Percentiles rank a stretch among this genome's conserved stretches.
Conservation (phyloP, 2,797 vertebrate genomes). For the Sorex maritimensis region DNA sequence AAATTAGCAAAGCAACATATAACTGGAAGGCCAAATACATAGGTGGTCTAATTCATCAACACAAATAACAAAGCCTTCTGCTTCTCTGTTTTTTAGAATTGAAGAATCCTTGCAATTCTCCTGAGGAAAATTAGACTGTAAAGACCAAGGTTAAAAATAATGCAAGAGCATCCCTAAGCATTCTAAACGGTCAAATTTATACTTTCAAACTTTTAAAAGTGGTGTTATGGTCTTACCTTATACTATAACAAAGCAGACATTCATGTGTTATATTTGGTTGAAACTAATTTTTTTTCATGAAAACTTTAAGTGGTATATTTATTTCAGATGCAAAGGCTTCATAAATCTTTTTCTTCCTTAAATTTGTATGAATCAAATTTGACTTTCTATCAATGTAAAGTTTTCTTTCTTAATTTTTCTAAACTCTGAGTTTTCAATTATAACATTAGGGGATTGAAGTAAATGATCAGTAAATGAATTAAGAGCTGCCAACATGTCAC, state of each 20-base stretch:
- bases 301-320: conserved; percentile 54
- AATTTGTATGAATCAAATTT: conserved; percentile 23
- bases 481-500: conserved; percentile 51
- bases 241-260: conserved; percentile 40
- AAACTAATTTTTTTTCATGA: neutral
- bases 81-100: conserved; percentile 51
- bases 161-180: conserved; percentile 61
- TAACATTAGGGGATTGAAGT: conserved; percentile 32
- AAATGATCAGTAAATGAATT: conserved; percentile 50
- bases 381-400: neutral
- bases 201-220: conserved; percentile 14
- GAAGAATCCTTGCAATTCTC: conserved; percentile 48
- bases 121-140: neutral
- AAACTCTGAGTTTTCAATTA: neutral
- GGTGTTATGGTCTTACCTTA: neutral
- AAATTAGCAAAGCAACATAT: neutral
- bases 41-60: neutral
- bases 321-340: conserved; percentile 57
- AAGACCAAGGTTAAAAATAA: conserved; percentile 62
- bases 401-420: conserved; percentile 45
- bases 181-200: conserved; percentile 54
- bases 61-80: neutral
- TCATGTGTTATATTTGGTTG: conserved; percentile 62
- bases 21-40: neutral
- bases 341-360: neutral